A percentile compares a stretch with the other conserved stretches of the same genome.
Conservation (phyloP, 2,113 vertebrate species). For the Mustela lutreola region DNA sequence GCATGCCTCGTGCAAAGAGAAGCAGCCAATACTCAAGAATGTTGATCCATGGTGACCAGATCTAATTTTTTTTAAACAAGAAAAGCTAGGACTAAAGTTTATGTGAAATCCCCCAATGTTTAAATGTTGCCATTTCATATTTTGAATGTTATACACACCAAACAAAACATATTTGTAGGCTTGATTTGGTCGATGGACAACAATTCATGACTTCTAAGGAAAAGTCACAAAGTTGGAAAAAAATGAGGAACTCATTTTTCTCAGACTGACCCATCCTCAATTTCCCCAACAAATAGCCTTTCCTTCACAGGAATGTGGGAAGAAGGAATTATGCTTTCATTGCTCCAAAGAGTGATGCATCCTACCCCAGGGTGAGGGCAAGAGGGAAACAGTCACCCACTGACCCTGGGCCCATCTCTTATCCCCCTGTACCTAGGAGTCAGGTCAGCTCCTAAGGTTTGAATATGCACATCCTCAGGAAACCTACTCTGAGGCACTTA, state of each 20-base stretch:
- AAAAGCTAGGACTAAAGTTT: slow-evolving; percentile 5
- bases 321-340: not conserved
- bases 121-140: not conserved
- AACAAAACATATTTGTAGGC: not conserved
- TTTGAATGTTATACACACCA: not conserved
- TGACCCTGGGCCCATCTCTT: not conserved
- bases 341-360: not conserved
- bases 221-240: not conserved
- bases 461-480: not conserved
- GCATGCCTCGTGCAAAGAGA: not conserved
- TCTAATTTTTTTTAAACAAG: not conserved
- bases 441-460: not conserved
- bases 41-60: no score
- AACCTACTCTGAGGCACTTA: not conserved
- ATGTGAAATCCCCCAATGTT: not conserved
- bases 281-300: not conserved
- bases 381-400: not conserved
- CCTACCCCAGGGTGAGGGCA: not conserved
- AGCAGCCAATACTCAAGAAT: not conserved
- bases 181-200: not conserved
- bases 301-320: not conserved
- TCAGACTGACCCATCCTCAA: not conserved
- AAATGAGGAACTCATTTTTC: not conserved
- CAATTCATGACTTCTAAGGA: not conserved
- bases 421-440: not conserved